Evolutionary conservation across 2,797 vertebrate species (phyloP).

Genomic region (Lepus townsendii): DNA sequence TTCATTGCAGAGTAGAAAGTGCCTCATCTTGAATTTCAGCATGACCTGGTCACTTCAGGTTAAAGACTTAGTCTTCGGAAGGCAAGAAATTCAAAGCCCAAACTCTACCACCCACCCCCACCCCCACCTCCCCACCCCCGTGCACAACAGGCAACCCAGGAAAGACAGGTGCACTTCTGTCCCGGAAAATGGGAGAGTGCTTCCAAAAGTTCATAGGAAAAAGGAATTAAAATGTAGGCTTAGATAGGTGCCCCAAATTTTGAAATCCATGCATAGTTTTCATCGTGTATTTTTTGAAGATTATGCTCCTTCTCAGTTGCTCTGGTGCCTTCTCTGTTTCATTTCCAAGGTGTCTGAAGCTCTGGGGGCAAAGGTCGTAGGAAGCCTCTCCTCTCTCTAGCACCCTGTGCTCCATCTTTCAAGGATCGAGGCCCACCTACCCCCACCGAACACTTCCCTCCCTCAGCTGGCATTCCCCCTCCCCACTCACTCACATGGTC

Average conservation of each 20-base stretch:
- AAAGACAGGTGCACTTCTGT: background rate
- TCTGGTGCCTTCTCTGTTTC: background rate
- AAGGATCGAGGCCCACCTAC: background rate
- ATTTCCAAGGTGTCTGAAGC: background rate
- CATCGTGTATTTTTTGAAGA: no score
- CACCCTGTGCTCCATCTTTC: background rate
- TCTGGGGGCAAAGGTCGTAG: no score
- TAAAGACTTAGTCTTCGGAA: background rate
- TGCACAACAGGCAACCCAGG: background rate
- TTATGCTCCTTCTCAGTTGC: background rate
- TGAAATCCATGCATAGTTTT: no score
- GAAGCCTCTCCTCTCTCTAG: background rate
- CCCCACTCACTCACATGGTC: background rate
- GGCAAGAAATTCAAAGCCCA: background rate
- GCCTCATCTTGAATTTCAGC: background rate
- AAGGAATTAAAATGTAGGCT: no score
- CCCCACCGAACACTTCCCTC: background rate
- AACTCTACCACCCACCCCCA: no score
- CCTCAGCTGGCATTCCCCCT: background rate
- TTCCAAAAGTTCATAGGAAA: no score
- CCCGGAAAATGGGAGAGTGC: background rate
- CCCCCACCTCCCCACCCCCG: no score
- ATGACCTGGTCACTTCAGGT: background rate
- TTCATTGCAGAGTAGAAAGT: background rate
- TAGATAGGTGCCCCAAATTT: no score